phyloP scores from a whole-genome alignment of 2,888 invertebrate species.

The Patella ulyssiponensis region DNA sequence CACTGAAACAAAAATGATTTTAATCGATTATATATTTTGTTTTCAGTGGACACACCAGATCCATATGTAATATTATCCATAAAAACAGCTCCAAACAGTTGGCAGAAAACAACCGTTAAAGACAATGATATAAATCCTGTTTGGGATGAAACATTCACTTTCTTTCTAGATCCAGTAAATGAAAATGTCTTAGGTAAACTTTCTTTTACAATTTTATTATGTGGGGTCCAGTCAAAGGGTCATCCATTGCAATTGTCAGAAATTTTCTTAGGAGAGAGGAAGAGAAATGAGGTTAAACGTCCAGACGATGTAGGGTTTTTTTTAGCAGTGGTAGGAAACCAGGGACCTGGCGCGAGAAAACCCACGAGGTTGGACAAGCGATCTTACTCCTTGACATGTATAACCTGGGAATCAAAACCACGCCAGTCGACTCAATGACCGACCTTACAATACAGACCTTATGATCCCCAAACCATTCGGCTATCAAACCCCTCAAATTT shows the following conservation, averaged over 20 bases:
- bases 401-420: too few relatives aligned
- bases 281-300: not conserved
- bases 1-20: too few relatives aligned
- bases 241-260: not conserved
- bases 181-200: slow-evolving; percentile 66
- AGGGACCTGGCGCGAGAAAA: too few relatives aligned
- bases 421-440: too few relatives aligned
- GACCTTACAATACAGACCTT: too few relatives aligned
- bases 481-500: too few relatives aligned
- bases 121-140: slow-evolving; percentile 70
- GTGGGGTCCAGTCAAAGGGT: not conserved
- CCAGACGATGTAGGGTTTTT: too few relatives aligned
- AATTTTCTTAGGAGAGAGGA: not conserved
- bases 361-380: too few relatives aligned
- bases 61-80: slow-evolving; percentile 71
- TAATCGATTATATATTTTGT: not conserved
- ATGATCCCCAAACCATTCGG: too few relatives aligned
- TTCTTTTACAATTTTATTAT: not conserved
- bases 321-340: too few relatives aligned
- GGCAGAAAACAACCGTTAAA: slow-evolving; percentile 66
- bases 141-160: slow-evolving; percentile 72
- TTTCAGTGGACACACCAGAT: slow-evolving; percentile 71
- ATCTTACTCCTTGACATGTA: too few relatives aligned
- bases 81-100: slow-evolving; percentile 68
- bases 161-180: slow-evolving; percentile 66